Evolutionary conservation across 2,113 vertebrate species (phyloP).

Genomic region (Microcebus ravelobensis): DNA sequence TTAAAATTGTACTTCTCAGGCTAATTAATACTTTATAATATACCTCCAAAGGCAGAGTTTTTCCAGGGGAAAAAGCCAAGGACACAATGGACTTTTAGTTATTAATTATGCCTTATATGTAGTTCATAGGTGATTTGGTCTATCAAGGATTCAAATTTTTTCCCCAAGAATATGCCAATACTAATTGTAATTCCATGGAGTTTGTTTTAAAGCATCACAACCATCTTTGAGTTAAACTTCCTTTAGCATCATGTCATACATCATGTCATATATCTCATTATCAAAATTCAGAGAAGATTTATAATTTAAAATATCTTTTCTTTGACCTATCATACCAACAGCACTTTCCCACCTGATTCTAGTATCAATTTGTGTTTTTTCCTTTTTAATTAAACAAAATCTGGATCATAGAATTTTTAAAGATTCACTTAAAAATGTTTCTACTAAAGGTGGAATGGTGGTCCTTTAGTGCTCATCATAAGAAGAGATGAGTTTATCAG

Average conservation of each 20-base stretch:
- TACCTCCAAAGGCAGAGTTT: neutral
- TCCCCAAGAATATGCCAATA: neutral
- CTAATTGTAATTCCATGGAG: neutral
- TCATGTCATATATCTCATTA: neutral
- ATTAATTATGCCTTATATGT: neutral
- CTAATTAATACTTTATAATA: neutral
- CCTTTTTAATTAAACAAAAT: neutral
- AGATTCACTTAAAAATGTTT: neutral
- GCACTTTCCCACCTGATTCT: neutral
- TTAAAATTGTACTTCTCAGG: conserved; percentile 39
- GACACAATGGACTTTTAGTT: neutral
- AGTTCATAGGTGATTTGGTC: neutral
- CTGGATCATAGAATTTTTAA: neutral
- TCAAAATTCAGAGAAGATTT: neutral
- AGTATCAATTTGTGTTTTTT: too few relatives aligned
- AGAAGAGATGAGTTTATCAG: neutral
- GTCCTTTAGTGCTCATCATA: neutral
- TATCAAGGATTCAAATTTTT: neutral
- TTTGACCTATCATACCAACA: neutral
- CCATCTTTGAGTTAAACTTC: neutral
- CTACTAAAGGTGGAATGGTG: neutral
- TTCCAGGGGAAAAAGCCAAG: neutral
- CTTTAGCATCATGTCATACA: neutral
- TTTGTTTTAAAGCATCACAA: neutral
- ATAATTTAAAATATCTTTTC: neutral